Conservation (phyloP, 2,113 vertebrate species). For the Pavo muticus region DNA sequence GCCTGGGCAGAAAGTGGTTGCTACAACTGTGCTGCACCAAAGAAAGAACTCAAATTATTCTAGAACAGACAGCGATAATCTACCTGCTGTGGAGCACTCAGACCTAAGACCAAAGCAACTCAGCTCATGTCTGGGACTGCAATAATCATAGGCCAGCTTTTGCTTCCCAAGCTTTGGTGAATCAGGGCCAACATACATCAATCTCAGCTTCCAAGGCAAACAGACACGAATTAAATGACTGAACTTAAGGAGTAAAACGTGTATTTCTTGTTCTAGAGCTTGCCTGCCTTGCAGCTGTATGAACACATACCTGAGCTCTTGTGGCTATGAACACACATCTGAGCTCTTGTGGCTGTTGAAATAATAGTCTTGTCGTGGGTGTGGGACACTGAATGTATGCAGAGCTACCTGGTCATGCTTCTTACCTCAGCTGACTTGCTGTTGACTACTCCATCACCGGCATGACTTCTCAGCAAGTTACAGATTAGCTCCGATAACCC, state of each 20-base stretch:
- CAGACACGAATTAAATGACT: background rate
- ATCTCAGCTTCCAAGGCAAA: background rate
- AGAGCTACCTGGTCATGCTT: background rate
- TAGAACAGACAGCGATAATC: rapidly evolving
- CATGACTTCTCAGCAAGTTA: background rate
- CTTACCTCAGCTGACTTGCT: background rate
- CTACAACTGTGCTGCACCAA: background rate
- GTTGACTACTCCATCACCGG: background rate
- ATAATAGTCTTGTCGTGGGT: background rate
- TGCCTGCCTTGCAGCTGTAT: rapidly evolving
- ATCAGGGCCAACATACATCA: background rate
- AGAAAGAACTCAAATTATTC: no score
- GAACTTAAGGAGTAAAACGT: background rate
- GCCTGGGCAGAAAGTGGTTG: background rate
- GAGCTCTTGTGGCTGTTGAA: background rate
- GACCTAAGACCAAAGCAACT: background rate
- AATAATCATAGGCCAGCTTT: background rate
- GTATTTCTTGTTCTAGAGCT: background rate
- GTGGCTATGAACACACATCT: background rate
- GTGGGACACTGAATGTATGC: background rate
- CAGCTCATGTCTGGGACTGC: background rate
- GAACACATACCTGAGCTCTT: background rate
- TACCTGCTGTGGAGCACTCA: background rate
- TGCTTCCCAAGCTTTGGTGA: background rate
- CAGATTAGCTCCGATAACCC: background rate